These are phyloP conservation scores for Nephrotoma flavescens DNA, from an alignment of 2,888 invertebrate species.

Conservation along the genomic window DNA sequence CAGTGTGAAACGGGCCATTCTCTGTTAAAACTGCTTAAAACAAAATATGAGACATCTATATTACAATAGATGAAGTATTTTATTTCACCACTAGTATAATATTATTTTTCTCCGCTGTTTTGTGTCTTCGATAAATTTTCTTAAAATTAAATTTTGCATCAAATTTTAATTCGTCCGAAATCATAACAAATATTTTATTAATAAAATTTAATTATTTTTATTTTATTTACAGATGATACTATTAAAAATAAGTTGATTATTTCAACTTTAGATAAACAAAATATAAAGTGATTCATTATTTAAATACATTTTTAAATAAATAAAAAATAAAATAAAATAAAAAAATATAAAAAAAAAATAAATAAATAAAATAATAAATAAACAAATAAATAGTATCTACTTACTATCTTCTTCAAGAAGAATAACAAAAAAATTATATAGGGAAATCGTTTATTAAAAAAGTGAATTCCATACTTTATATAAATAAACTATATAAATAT, in stretches of 20 bases:
- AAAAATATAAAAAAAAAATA: not conserved
- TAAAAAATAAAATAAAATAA: constrained; percentile 1
- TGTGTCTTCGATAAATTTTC: not conserved
- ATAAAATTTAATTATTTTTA: not conserved
- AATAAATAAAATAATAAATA: not conserved
- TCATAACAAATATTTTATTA: not conserved
- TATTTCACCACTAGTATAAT: too few species aligned
- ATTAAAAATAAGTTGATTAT: constrained; percentile 8
- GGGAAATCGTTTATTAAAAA: constrained; percentile 1
- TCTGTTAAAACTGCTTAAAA: not conserved
- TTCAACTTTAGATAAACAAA: constrained; percentile 6
- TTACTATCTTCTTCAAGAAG: constrained; percentile 2
- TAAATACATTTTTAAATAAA: constrained; percentile 4
- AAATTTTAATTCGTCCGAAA: not conserved
- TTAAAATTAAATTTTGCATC: not conserved
- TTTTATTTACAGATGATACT: constrained; percentile 8
- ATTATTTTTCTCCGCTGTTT: not conserved
- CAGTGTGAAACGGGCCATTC: too few species aligned
- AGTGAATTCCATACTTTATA: not conserved
- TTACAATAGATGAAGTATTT: not conserved
- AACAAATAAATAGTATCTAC: not conserved
- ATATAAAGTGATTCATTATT: constrained; percentile 7
- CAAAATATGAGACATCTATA: not conserved
- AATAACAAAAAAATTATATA: not conserved
- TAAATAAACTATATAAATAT: not conserved